phyloP scores from a whole-genome alignment of 2,797 vertebrate genomes.

The Chiroxiphia lanceolata region DNA sequence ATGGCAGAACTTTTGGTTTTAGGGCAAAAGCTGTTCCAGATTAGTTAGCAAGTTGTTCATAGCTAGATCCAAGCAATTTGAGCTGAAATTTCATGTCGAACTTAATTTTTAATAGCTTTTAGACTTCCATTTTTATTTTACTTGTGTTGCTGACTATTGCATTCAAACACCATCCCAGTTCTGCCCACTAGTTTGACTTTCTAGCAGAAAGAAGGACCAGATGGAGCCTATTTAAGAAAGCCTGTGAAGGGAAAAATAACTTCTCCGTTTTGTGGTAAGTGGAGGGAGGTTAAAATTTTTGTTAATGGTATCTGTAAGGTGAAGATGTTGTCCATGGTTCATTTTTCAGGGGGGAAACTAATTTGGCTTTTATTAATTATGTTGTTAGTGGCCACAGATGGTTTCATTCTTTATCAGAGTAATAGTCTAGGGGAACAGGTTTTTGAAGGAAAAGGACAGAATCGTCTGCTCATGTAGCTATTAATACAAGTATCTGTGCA shows the following conservation, averaged over 20 bases:
- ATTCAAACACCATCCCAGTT: not conserved
- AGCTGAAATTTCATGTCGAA: not conserved
- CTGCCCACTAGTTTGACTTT: not conserved
- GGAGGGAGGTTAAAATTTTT: not conserved
- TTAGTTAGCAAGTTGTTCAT: not conserved
- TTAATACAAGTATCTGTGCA: conserved; percentile 69
- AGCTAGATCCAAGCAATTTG: not conserved
- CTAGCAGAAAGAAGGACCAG: not conserved
- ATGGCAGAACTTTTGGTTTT: not conserved
- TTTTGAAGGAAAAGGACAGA: conserved; percentile 48
- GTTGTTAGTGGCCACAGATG: conserved; percentile 47
- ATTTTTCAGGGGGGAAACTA: conserved; percentile 67
- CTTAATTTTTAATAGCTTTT: not conserved
- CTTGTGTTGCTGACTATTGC: not conserved
- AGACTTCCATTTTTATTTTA: not conserved
- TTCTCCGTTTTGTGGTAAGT: not conserved
- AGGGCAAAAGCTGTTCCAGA: not conserved
- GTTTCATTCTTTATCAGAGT: conserved; percentile 63
- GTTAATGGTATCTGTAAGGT: conserved; percentile 46
- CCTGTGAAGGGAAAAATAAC: not conserved
- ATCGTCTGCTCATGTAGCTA: conserved; percentile 66
- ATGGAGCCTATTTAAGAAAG: not conserved
- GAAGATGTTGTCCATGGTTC: conserved; percentile 45
- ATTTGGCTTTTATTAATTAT: conserved; percentile 64
- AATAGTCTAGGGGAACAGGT: not conserved